A percentile compares a stretch with the other conserved stretches of the same genome.
Conservation (phyloP, 2,113 vertebrate species). For the Onychostruthus taczanowskii region DNA sequence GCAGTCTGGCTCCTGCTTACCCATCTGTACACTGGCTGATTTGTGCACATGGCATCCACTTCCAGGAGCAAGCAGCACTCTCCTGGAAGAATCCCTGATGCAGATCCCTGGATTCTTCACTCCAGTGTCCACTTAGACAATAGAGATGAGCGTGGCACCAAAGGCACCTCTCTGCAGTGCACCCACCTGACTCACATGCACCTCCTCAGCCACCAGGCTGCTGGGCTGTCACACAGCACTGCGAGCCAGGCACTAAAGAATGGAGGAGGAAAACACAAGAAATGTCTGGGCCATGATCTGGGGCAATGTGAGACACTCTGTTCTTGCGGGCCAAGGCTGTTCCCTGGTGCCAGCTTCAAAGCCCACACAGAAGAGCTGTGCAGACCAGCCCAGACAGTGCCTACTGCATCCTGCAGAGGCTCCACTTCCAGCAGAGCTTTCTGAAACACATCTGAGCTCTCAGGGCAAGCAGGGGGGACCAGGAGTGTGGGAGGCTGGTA, state of each 20-base stretch:
- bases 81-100: background rate
- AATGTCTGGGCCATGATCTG: background rate
- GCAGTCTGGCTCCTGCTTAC: background rate
- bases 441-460: background rate
- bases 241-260: background rate
- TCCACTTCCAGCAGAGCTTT: background rate
- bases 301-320: background rate
- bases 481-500: background rate
- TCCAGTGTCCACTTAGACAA: background rate
- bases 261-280: background rate
- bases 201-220: background rate
- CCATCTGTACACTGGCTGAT: background rate
- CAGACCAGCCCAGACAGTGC: background rate
- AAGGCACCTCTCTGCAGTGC: background rate
- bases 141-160: background rate
- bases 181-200: rapidly evolving
- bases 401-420: background rate
- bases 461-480: background rate
- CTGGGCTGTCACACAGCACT: background rate
- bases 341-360: background rate
- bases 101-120: background rate
- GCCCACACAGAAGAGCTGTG: background rate
- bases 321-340: background rate
- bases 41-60: background rate
- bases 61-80: background rate